These are phyloP conservation scores for Rhogogaster chlorosoma DNA, from an alignment of 2,888 invertebrate species.

Conservation along the genomic window DNA sequence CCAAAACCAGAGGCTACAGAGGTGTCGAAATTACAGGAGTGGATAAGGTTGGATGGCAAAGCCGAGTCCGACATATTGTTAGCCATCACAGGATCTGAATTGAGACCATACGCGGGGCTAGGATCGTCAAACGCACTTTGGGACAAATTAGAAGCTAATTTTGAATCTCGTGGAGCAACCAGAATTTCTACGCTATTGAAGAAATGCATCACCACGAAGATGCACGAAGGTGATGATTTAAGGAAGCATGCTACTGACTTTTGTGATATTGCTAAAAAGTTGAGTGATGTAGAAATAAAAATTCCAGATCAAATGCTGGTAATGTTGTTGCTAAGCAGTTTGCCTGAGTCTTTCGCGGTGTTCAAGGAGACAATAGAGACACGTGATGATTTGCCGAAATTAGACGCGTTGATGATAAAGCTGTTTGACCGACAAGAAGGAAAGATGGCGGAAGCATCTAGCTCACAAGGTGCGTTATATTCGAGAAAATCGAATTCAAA, in stretches of 20 bases:
- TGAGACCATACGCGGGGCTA: constrained; percentile 46
- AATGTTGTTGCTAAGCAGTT: constrained; percentile 42
- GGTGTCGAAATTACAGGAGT: not conserved
- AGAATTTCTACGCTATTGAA: constrained; percentile 55
- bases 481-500: not conserved
- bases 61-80: constrained; percentile 56
- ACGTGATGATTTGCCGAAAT: constrained; percentile 45
- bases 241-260: constrained; percentile 53
- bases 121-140: constrained; percentile 55
- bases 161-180: constrained; percentile 56
- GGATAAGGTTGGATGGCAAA: constrained; percentile 54
- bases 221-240: constrained; percentile 55
- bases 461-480: not conserved
- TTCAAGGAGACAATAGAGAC: constrained; percentile 48
- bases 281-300: constrained; percentile 52
- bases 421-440: constrained; percentile 15
- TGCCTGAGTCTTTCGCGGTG: constrained; percentile 38
- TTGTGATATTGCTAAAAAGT: constrained; percentile 52
- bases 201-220: constrained; percentile 50
- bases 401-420: constrained; percentile 44
- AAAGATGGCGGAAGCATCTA: not conserved
- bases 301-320: no score
- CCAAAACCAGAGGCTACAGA: constrained; percentile 27
- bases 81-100: constrained; percentile 54
- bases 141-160: constrained; percentile 52